These are phyloP conservation scores for Cheilosia impressa DNA, from an alignment of 2,888 invertebrate genomes.

Conservation along the genomic window DNA sequence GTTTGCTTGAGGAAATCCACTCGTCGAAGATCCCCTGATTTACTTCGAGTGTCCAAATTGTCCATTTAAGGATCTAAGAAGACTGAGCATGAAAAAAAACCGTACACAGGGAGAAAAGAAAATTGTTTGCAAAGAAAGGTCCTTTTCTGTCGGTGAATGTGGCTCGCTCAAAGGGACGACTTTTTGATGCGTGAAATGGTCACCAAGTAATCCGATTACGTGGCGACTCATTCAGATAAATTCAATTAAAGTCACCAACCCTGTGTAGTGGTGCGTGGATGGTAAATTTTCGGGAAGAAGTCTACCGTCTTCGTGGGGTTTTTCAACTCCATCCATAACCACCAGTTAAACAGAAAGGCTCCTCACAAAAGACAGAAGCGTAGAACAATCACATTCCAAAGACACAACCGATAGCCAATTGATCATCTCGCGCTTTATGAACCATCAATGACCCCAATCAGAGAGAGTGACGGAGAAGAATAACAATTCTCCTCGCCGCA, in stretches of 20 bases:
- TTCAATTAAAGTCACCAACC: slow-evolving; percentile 69
- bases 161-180: slow-evolving; percentile 51
- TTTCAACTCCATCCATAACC: background rate
- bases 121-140: slow-evolving; percentile 44
- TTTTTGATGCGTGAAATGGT: slow-evolving; percentile 81
- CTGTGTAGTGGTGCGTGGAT: background rate
- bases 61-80: slow-evolving; percentile 47
- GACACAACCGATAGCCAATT: slow-evolving; percentile 68
- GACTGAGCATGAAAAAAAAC: slow-evolving; percentile 31
- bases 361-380: slow-evolving; percentile 66
- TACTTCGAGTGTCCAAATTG: slow-evolving; percentile 47
- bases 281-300: no score
- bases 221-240: slow-evolving; percentile 75
- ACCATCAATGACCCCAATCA: slow-evolving; percentile 72
- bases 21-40: slow-evolving; percentile 45
- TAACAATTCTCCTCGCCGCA: slow-evolving; percentile 47
- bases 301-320: no score
- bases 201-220: slow-evolving; percentile 82
- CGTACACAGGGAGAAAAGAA: background rate
- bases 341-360: background rate
- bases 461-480: slow-evolving; percentile 8
- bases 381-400: slow-evolving; percentile 65
- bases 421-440: slow-evolving; percentile 53
- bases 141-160: slow-evolving; percentile 47
- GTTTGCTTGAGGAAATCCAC: slow-evolving; percentile 24